Base-by-base conservation (phyloP, 2,113 vertebrate species). In the Recurvirostra avosetta region DNA sequence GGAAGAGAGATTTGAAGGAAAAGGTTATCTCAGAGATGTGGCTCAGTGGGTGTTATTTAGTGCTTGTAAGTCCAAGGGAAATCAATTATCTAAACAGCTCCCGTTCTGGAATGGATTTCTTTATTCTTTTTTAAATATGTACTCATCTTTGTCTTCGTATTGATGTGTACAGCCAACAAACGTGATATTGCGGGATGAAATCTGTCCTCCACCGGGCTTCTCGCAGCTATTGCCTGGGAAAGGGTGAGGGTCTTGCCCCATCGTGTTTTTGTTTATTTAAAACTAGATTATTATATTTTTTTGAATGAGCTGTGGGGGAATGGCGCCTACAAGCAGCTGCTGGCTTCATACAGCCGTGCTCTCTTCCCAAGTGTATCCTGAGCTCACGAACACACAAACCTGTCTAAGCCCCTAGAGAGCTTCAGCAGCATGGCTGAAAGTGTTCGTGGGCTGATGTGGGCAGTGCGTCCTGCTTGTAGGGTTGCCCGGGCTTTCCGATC, bases 21-120 rank as follows among this genome's bases (percentile, higher is more conserved):
- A 85, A 95, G 92, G 95, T 97, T 95, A 90, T 91, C 45, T 32
- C 7, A 2, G 89, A 79, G 91, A 79, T 62, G 80, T 8, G 72
- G 68, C 75, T 91, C 15, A 4, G 76, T 36, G 76, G 68, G 65
- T 86, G 92, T 86, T 95, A 26, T 58, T 96, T 73, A 78, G 94
- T 45, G 92, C 88, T 91, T 45, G 43, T n/a, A 30, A 97, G 70
- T 94, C 91, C 88, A 41, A 94, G 76, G 83, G 94, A 96, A 97
- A 97, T 97, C 88, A 95, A 96, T 95, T 95, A 94, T 88, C 95
- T 53, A 79, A 97, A 91, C 89, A 87, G 47, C 70, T 56, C 70
- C 92, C 2, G 1, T 22, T 14, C n/a, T 17, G 83, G 70, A 85
- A 79, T 49, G 84, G 86, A 22, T 91, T 96, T 91, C 95, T 96